Base-by-base conservation (phyloP, 2,113 vertebrate species). In the Loxodonta africana region DNA sequence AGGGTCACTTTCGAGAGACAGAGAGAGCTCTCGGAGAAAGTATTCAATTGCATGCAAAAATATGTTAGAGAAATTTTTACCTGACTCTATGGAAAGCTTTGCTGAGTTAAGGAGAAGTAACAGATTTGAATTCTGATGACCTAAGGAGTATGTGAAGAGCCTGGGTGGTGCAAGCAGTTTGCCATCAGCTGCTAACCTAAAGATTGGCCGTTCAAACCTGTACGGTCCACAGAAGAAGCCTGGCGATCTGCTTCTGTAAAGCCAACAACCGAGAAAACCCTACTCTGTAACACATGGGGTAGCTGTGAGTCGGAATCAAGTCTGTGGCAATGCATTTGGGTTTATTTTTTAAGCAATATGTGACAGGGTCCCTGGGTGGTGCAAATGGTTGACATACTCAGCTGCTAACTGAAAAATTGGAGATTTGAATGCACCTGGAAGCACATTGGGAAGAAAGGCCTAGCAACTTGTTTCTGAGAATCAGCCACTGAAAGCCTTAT, bases 61-160 rank as follows among this genome's bases (percentile, higher is more conserved):
- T 51, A 57, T 91, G 65, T 57, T 57, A 83, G 83, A 80, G 85
- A 80, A 51, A 83, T 67, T 97, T 94, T 97, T 76, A 94, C 81
- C 96, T 97, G 96, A 96, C 89, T 90, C 57, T 20, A 67, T 93
- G 95, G 96, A 95, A 98, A 84, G 71, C 41, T 87, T 91, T 97
- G 95, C 96, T 97, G 95, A 97, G 92, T 91, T 60, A 82, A 91
- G 87, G 41, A 60, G 48, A 83, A 89, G 93, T 53, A 41, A 96
- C n/a, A 71, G 94, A 73, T 53, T 51, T 20, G 63, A 81, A 92
- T 91, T 95, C 81, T 93, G 87, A 94, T 90, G 95, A 95, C 83
- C 89, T 83, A n/a, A 73, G 89, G 67, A 11, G 7, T 81, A 17
- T 4, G 3, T 3, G 81, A 83, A 51, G 46, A 73, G 73, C 18